phyloP scores from a whole-genome alignment of 2,113 vertebrate genomes.

The Rostratula benghalensis region DNA sequence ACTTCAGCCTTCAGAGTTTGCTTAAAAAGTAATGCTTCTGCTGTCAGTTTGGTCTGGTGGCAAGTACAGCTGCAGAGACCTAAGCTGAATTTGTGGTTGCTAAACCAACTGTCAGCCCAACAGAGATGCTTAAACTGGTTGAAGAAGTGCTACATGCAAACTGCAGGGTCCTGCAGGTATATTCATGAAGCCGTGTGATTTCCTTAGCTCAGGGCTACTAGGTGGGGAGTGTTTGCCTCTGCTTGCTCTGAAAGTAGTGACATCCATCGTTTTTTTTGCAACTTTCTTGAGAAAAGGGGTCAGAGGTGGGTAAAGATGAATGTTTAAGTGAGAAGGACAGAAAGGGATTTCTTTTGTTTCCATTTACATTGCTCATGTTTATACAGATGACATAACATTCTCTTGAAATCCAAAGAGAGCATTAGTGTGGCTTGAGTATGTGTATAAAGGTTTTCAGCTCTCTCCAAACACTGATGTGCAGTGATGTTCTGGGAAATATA shows the following conservation, averaged over 20 bases:
- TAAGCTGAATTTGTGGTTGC: no score
- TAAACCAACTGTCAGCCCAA: no score
- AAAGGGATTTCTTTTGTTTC: neutral
- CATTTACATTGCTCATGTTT: neutral
- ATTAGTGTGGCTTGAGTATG: neutral
- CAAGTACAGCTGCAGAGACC: no score
- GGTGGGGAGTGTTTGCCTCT: accelerated
- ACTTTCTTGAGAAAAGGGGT: neutral
- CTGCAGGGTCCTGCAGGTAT: neutral
- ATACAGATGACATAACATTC: neutral
- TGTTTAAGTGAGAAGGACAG: neutral
- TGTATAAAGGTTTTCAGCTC: neutral
- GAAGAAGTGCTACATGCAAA: neutral
- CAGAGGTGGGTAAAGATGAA: neutral
- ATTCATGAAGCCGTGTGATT: neutral
- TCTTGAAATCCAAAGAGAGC: neutral
- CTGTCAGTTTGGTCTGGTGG: no score
- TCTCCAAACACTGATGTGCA: neutral
- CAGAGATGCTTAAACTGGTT: neutral
- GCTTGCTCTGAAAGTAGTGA: neutral
- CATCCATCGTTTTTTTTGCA: neutral
- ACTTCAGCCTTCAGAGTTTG: no score
- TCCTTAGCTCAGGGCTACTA: neutral
- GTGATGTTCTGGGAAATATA: neutral
- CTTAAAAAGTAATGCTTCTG: no score